Conservation (phyloP, 2,113 vertebrate genomes). For the Dipodomys spectabilis region DNA sequence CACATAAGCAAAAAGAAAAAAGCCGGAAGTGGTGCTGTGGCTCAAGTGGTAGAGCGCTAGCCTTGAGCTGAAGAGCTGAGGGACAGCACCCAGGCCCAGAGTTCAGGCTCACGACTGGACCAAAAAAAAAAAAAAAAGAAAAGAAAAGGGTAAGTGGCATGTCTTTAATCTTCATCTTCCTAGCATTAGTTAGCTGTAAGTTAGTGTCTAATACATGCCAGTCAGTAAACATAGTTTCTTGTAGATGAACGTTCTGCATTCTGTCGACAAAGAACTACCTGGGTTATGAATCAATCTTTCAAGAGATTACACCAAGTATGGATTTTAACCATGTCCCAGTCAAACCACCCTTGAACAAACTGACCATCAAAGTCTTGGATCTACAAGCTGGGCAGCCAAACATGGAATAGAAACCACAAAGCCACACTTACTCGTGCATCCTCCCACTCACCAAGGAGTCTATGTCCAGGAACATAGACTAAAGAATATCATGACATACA, state of each 20-base stretch:
- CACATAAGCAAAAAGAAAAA: too few relatives aligned
- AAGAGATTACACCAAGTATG: background rate
- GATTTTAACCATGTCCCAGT: background rate
- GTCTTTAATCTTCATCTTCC: background rate
- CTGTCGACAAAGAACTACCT: background rate
- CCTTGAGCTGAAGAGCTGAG: too few relatives aligned
- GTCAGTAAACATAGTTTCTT: background rate
- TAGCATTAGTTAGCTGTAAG: background rate
- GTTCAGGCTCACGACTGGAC: too few relatives aligned
- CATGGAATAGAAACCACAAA: background rate
- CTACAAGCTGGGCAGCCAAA: background rate
- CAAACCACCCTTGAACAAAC: background rate
- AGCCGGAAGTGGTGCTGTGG: too few relatives aligned
- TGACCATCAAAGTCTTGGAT: constrained; percentile 34
- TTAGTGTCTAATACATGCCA: background rate
- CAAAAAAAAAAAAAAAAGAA: too few relatives aligned
- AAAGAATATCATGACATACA: background rate
- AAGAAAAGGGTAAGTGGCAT: background rate
- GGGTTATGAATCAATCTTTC: background rate
- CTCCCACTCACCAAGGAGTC: background rate
- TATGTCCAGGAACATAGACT: background rate
- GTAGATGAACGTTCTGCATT: background rate
- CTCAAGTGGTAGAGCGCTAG: too few relatives aligned
- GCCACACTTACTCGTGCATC: constrained; percentile 30
- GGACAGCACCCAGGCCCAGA: too few relatives aligned